These are phyloP conservation scores for Acrocephalus scirpaceus DNA, from an alignment of 2,797 vertebrate species.

Conservation along the genomic window DNA sequence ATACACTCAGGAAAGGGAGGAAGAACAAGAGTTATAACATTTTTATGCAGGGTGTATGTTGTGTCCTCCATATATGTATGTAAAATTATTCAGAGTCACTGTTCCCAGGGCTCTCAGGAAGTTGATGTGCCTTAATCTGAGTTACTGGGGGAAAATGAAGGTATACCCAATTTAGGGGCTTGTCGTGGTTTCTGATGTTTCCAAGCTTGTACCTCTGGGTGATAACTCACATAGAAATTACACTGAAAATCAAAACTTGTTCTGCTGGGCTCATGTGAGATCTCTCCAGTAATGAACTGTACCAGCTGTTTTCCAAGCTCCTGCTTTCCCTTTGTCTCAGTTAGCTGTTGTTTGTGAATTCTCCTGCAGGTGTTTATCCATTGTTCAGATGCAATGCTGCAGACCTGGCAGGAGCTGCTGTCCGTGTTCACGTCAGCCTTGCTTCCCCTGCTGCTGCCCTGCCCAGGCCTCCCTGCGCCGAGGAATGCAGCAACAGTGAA, in stretches of 20 bases:
- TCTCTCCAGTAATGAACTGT: background rate
- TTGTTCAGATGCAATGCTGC: slow-evolving; percentile 87
- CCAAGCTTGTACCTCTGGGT: background rate
- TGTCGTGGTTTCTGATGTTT: background rate
- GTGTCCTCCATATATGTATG: background rate
- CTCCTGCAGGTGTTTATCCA: slow-evolving; percentile 87
- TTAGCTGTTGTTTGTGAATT: background rate
- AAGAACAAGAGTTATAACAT: background rate
- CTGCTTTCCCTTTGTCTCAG: background rate
- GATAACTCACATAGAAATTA: background rate
- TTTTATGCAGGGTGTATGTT: background rate
- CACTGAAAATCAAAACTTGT: fast-evolving
- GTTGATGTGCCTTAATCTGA: background rate
- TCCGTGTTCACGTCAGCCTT: slow-evolving; percentile 84
- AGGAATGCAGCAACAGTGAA: slow-evolving; percentile 76
- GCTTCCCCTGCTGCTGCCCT: slow-evolving; percentile 9
- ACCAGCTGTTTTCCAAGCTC: background rate
- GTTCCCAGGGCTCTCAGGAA: background rate
- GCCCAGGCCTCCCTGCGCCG: background rate
- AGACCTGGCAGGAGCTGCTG: slow-evolving; percentile 87
- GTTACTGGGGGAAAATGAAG: background rate
- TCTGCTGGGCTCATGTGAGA: background rate
- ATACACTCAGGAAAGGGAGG: background rate
- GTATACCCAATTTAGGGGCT: background rate
- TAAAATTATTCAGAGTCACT: background rate